Conservation (phyloP, 2,113 vertebrate genomes). For the Chrysochloris asiatica region DNA sequence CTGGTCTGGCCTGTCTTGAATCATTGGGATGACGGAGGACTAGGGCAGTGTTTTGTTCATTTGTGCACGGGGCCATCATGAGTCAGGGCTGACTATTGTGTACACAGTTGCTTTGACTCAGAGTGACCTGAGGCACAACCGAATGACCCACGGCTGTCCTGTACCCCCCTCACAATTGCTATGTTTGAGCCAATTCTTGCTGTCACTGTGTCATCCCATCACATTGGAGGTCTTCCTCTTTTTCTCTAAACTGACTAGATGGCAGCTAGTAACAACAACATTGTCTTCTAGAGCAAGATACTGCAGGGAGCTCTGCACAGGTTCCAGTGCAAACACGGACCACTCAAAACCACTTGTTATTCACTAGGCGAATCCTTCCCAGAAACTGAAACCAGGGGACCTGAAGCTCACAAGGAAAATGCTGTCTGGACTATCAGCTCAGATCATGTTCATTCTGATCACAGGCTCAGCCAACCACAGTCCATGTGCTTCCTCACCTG, state of each 20-base stretch:
- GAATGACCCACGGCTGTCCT: too few species aligned
- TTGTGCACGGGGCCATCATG: neutral
- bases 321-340: neutral
- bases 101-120: too few species aligned
- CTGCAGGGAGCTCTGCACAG: neutral
- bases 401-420: neutral
- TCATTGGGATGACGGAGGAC: neutral
- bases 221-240: too few species aligned
- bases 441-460: neutral
- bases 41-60: neutral
- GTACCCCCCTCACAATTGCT: too few species aligned
- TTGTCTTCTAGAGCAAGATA: neutral
- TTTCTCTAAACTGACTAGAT: too few species aligned
- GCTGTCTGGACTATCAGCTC: neutral
- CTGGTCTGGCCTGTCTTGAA: neutral
- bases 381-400: neutral
- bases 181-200: too few species aligned
- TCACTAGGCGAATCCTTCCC: neutral
- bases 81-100: neutral
- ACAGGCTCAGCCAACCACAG: neutral
- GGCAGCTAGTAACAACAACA: neutral
- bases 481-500: neutral
- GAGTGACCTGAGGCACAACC: too few species aligned
- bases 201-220: too few species aligned
- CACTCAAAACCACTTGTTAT: neutral